Conservation (phyloP, 2,113 vertebrate genomes). For the Microcebus jonahi region DNA sequence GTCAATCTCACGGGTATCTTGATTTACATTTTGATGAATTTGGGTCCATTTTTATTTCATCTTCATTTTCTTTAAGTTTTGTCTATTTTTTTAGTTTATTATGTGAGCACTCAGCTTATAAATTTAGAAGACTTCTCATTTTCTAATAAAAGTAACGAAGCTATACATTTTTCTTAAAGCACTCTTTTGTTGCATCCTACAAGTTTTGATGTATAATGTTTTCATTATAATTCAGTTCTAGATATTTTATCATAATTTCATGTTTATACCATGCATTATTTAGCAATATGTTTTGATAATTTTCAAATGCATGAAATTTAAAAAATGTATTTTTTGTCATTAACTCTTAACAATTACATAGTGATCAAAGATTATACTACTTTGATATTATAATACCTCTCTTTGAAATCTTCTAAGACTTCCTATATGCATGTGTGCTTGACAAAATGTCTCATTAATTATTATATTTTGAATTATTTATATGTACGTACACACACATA, state of each 20-base stretch:
- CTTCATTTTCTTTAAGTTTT: neutral
- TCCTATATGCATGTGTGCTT: neutral
- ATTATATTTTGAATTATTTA: neutral
- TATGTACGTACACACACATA: too few species aligned
- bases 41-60: neutral
- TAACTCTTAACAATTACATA: neutral
- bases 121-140: neutral
- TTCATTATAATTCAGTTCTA: neutral
- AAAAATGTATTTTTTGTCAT: neutral
- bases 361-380: neutral
- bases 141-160: neutral
- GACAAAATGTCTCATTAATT: neutral
- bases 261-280: neutral
- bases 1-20: neutral
- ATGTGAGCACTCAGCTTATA: neutral
- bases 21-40: neutral
- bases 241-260: neutral
- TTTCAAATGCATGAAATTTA: neutral
- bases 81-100: neutral
- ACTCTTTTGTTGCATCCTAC: neutral
- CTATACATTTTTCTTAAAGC: neutral
- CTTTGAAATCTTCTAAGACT: neutral
- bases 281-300: neutral
- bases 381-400: neutral
- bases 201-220: neutral